Percentiles rank a stretch among this genome's conserved stretches.
These are phyloP conservation scores for Tachysurus vachellii DNA, from an alignment of 2,113 vertebrate genomes.

Conservation along the genomic window DNA sequence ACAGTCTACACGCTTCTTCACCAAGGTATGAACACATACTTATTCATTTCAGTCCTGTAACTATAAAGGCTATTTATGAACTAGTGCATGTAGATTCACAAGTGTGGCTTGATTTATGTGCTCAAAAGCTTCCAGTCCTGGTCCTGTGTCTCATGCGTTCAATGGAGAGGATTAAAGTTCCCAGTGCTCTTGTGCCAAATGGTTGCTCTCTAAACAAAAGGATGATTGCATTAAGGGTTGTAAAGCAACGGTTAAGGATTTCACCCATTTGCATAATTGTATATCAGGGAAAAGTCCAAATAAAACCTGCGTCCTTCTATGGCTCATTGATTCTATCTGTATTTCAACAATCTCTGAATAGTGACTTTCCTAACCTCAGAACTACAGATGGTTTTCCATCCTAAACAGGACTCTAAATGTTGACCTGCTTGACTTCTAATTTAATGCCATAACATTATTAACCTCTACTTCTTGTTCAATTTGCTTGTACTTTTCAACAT, in stretches of 20 bases:
- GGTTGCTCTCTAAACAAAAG: neutral
- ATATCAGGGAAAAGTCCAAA: neutral
- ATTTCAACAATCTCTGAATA: neutral
- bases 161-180: slow-evolving; percentile 18
- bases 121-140: neutral
- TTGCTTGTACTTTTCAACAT: too few species aligned
- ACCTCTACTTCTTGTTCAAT: too few species aligned
- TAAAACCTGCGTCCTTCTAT: neutral
- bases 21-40: slow-evolving; percentile 7
- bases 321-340: neutral
- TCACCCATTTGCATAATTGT: neutral
- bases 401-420: slow-evolving; percentile 11
- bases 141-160: neutral
- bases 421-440: slow-evolving; percentile 22
- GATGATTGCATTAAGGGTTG: neutral
- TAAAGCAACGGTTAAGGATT: neutral
- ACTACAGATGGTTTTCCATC: neutral
- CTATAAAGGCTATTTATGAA: neutral
- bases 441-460: too few species aligned
- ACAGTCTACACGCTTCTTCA: slow-evolving; percentile 10
- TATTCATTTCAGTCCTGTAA: neutral
- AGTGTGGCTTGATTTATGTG: neutral
- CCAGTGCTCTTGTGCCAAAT: neutral
- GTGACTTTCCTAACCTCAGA: neutral
- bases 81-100: neutral